Base-by-base conservation (phyloP, 2,888 invertebrate genomes). In the Archips xylosteana region DNA sequence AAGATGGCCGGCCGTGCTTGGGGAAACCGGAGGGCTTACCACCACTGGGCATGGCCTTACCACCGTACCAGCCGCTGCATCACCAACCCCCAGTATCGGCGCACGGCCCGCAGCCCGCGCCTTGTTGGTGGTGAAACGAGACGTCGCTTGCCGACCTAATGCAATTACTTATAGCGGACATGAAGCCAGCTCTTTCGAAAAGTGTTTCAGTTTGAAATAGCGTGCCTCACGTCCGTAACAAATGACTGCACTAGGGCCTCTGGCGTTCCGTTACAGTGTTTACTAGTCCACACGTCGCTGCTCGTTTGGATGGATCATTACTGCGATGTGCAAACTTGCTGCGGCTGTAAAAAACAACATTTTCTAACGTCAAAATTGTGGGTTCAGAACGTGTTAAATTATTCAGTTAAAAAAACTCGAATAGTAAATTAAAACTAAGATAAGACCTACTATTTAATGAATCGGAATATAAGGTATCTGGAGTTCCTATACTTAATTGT, bases 1-100 rank as follows among this genome's bases (percentile, higher is more conserved):
- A 98, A 72, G 99, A 99, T 82, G 99, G 99, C 0, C 98, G 98
- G 86, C 98, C 99, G 0, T 99, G 99, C 83, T 91, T 97, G 12
- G 95, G 96, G 9, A 95, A 94, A 80, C 92, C 95, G 2, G 95
- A 95, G 63, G 95, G 95, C 0, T 93, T 88, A 51, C 92, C 92
- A 0, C 91, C 92, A 0, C 78, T 92, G 42, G 95, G 95, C 60
- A 89, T 95, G 87, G 83, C 93, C 0, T 78, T 95, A 69, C 95
- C 95, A 0, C 95, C 95, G 1, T 94, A 93, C 79, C 94, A 93
- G 77, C 89, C 90, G 32, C 87, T 91, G 88, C 94, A 92, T 76
- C 92, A 92, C 57, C 94, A 92, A 79, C 89, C 92, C 0, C 85
- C 89, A 0, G 88, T 90, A 49, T 76, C 91, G 12, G 89, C 90